phyloP scores from a whole-genome alignment of 2,113 vertebrate genomes.

The Ameiurus melas region DNA sequence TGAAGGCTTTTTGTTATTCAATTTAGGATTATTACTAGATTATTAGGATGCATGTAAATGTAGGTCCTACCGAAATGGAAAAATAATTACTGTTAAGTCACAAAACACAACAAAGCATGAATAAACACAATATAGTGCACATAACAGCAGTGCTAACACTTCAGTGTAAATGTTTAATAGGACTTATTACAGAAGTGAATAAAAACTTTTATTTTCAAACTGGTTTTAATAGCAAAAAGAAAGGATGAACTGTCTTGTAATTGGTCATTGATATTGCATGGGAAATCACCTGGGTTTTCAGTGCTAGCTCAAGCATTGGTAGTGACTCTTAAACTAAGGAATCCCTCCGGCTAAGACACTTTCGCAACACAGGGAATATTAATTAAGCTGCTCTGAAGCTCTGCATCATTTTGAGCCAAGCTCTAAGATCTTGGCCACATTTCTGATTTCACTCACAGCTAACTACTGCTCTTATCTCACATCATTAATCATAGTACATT shows the following conservation, averaged over 20 bases:
- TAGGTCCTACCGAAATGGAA: background rate
- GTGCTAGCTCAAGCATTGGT: conserved; percentile 39
- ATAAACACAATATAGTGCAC: background rate
- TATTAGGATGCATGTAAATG: background rate
- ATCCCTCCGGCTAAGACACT: conserved; percentile 38
- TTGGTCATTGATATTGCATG: background rate
- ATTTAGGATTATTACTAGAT: background rate
- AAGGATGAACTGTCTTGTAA: background rate
- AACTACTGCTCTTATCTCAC: background rate
- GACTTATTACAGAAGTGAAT: background rate
- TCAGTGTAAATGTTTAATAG: background rate
- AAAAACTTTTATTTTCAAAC: background rate
- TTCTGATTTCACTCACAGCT: background rate
- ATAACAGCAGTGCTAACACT: background rate
- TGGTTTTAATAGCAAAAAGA: background rate
- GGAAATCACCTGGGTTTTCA: conserved; percentile 44
- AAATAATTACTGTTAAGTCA: background rate
- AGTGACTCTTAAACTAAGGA: conserved; percentile 39
- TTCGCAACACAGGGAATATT: conserved; percentile 31
- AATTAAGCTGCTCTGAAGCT: conserved; percentile 14
- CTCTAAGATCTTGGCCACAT: conserved; percentile 6
- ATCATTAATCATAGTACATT: conserved; percentile 34
- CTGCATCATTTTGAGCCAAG: conserved; percentile 7
- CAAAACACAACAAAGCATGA: background rate
- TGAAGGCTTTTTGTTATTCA: background rate